Evolutionary conservation across 1,140 invertebrate genomes (phyloP), one percentile per base, ranked within the genome.

Genomic region (Aphelenchoides avenae): DNA sequence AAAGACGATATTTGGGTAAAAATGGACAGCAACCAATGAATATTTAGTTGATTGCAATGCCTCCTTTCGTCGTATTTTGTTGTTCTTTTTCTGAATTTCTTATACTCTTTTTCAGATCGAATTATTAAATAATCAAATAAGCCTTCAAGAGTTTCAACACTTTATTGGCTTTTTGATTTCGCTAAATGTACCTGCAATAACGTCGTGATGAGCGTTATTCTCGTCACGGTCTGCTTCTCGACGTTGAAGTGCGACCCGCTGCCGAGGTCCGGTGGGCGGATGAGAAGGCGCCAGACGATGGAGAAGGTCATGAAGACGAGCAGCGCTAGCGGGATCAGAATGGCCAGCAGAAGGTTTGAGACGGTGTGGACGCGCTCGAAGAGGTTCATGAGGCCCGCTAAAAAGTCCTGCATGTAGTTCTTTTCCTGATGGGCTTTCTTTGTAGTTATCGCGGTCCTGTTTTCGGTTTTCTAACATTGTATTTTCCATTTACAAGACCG

Each of bases 181-280:
- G 13, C n/a, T 20, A 55, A 55, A n/a, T 18, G 36, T 52, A 55
- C 61, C 24, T 66, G 67, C 24, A 70, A 44, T 9, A 64, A 33
- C 5, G 69, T 73, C 5, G 70, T 72, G 44, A 72, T 72, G 15
- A 72, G 40, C 7, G 70, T 75, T 20, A 72, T 72, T 26, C 66
- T 47, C 3, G 71, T 75, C 1, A 72, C 70, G 37, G 59, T 64
- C 1, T 71, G 61, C 42, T 72, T 72, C 53, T 72, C 70, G 15
- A 66, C 36, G 6, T 52, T 61, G 26, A 66, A 62, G 34, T 43
- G 26, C 15, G n/a, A n/a, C n/a, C n/a, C n/a, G n/a, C n/a, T n/a
- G n/a, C 53, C 63, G 29, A 43, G 43, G 36, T 43, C 59, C 13
- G 37, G 20, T 31, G 7, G 59, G 30, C 41, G 41, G 44, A 68